A percentile compares a stretch with the other conserved stretches of the same genome.
Evolutionary conservation across 2,888 invertebrate genomes (phyloP).

Genomic region (Polietes domitor): DNA sequence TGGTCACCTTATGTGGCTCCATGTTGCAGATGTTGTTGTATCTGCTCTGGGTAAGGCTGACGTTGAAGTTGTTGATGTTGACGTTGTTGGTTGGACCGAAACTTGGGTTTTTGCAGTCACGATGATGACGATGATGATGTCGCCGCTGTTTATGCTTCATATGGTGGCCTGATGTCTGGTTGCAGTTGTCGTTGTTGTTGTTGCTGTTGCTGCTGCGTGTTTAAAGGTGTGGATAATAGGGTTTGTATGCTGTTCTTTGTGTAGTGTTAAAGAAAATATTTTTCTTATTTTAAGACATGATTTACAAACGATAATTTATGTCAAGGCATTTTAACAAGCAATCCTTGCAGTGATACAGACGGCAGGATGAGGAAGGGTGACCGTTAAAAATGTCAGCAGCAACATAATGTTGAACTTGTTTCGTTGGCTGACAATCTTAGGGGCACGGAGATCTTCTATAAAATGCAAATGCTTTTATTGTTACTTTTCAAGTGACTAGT

Average conservation of each 20-base stretch:
- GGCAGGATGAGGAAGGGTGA: not conserved
- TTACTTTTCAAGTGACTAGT: not conserved
- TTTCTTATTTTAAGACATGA: conserved; percentile 60
- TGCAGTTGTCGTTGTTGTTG: conserved; percentile 29
- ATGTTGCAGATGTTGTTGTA: not conserved
- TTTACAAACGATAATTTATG: conserved; percentile 65
- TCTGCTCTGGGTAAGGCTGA: not conserved
- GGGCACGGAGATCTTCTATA: not conserved
- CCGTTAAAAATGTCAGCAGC: not conserved
- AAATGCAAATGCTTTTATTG: not conserved
- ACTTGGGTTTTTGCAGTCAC: not conserved
- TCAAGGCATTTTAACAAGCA: conserved; percentile 63
- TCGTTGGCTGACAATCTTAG: not conserved
- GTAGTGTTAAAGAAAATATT: conserved; percentile 62
- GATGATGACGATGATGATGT: not conserved
- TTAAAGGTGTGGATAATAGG: conserved; percentile 53
- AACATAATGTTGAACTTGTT: conserved; percentile 15
- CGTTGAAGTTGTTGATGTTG: not conserved
- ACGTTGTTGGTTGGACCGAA: not conserved
- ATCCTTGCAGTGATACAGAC: conserved; percentile 2
- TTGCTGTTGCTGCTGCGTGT: conserved; percentile 1
- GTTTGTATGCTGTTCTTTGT: conserved; percentile 46
- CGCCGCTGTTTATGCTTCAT: conserved; percentile 5
- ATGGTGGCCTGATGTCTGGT: not conserved
- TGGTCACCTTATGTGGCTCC: not conserved